phyloP scores from a whole-genome alignment of 2,888 invertebrate species.

The Papilio protenor region DNA sequence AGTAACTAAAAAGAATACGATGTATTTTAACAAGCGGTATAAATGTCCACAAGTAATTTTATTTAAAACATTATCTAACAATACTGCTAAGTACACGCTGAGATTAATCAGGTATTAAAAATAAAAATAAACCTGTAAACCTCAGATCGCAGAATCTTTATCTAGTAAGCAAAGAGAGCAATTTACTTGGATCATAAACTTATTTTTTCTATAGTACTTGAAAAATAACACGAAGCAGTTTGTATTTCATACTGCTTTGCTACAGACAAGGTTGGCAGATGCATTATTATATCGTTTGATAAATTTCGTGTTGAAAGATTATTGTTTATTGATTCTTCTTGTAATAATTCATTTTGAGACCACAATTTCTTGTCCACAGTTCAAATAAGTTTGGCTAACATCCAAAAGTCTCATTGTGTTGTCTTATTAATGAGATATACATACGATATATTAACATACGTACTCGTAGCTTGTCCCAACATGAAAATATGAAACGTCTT shows the following conservation, averaged over 20 bases:
- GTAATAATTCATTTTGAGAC: conserved; percentile 1
- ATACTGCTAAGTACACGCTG: background rate
- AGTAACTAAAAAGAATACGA: no score
- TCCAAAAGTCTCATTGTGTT: conserved; percentile 6
- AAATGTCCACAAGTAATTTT: conserved; percentile 5
- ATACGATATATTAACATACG: background rate
- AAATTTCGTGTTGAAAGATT: conserved; percentile 1
- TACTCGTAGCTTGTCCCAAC: background rate
- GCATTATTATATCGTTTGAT: conserved; percentile 1
- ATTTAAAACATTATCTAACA: background rate
- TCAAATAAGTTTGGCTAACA: conserved; percentile 16
- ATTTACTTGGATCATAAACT: background rate
- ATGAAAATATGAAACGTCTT: background rate
- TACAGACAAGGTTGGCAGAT: background rate
- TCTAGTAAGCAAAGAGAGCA: background rate
- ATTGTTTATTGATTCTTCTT: conserved; percentile 11
- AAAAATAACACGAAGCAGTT: background rate
- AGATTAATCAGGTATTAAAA: background rate
- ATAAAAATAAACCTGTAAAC: background rate
- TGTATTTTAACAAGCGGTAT: background rate
- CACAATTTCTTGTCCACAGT: conserved; percentile 14
- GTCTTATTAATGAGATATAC: background rate
- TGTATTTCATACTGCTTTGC: background rate
- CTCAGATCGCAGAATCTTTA: background rate
- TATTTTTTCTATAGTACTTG: background rate